Evolutionary conservation across 2,113 vertebrate species (phyloP), one percentile per base, ranked within the genome.

Genomic region (Anser brachyrhynchus): DNA sequence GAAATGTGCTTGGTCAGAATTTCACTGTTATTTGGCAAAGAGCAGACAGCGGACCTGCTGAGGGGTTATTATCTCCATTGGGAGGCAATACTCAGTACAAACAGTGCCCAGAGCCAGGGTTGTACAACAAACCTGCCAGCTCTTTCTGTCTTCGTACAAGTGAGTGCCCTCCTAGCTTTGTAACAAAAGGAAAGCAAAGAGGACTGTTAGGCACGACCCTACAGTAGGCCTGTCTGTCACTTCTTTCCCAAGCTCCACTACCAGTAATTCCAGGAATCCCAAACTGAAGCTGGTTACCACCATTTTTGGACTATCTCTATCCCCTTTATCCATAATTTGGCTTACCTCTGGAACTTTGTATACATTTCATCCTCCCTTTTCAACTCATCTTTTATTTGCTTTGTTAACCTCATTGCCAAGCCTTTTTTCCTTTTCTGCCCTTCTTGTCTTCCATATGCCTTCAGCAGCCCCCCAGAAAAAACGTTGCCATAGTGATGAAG

Each of bases 111-210:
- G 81, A 73, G 43, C 3, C 14, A 77, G 14, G 26, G 9, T 9
- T 31, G 10, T 58, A 7, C n/a, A 80, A 69, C 41, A 78, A 69
- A 83, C n/a, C 33, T 61, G 28, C 12, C 11, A 33, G 3, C 35
- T 75, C 37, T 64, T 69, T 54, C 29, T 41, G 55, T 46, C 58
- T 78, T 81, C 44, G 33, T 43, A 55, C 51, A 39, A 66, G 41
- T 3, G n/a, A 55, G 10, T 64, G 52, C 23, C 10, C 0, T 0
- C 57, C 29, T 67, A 51, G 39, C 25, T 41, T 54, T 37, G 28
- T 80, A 59, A 46, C 4, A 43, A 59, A 64, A 70, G 8, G 18
- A 92, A 80, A 81, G 11, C 14, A 54, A 49, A 15, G 14, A 64
- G 20, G 13, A 33, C 8, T 49, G 71, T 91, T 31, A 67, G 29